These are phyloP conservation scores for Ceratitis capitata DNA, from an alignment of 1,140 invertebrate species.

Conservation along the genomic window DNA sequence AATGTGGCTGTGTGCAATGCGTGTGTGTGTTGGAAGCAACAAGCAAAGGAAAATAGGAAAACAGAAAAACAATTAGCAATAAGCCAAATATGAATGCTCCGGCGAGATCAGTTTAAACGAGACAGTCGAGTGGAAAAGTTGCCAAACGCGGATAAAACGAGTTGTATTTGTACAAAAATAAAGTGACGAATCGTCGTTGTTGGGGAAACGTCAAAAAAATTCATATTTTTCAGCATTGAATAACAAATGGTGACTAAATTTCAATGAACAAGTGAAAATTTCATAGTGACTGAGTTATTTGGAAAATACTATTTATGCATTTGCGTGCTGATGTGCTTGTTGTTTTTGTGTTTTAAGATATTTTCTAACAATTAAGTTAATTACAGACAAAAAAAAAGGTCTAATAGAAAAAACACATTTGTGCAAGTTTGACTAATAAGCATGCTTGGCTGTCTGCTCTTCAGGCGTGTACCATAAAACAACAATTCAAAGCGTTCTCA, in stretches of 20 bases:
- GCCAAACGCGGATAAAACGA: not conserved
- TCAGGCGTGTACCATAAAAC: too few relatives aligned
- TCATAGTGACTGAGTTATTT: too few relatives aligned
- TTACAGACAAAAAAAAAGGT: not conserved
- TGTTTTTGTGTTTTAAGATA: not conserved
- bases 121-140: conserved; percentile 34
- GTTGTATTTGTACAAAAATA: not conserved
- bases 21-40: not conserved
- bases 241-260: not conserved
- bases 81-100: not conserved
- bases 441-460: not conserved
- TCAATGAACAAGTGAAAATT: not conserved
- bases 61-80: not conserved
- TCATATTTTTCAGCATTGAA: not conserved
- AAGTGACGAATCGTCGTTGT: not conserved
- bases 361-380: not conserved
- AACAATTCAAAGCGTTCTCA: not conserved
- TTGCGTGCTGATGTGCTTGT: not conserved
- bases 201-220: conserved; percentile 10
- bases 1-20: too few relatives aligned
- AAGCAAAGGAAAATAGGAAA: too few relatives aligned
- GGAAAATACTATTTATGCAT: not conserved
- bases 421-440: not conserved
- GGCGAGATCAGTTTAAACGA: conserved; percentile 40
- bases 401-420: not conserved